Percentiles rank a stretch among this genome's conserved stretches.
Evolutionary conservation across 2,888 invertebrate genomes (phyloP).

Genomic region (Andrena dorsata): DNA sequence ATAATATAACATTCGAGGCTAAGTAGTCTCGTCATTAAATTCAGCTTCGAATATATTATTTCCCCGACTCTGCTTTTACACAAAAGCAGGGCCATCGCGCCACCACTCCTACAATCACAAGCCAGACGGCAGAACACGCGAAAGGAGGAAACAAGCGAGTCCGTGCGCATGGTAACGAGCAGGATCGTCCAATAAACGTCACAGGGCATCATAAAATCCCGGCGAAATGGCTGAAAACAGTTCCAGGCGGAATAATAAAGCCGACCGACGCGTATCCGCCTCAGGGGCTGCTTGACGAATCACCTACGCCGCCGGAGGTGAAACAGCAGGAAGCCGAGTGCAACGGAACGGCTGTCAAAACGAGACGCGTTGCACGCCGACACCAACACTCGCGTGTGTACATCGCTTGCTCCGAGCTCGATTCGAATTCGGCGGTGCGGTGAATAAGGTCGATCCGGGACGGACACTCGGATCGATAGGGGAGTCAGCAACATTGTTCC

Average conservation of each 20-base stretch:
- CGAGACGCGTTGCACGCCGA: conserved; percentile 37
- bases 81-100: neutral
- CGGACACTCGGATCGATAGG: neutral
- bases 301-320: conserved; percentile 54
- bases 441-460: too few relatives aligned
- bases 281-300: conserved; percentile 49
- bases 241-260: conserved; percentile 46
- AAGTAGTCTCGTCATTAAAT: too few relatives aligned
- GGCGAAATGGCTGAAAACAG: neutral
- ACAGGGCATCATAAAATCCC: conserved; percentile 10
- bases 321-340: conserved; percentile 58
- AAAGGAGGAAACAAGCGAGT: neutral
- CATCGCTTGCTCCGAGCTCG: neutral
- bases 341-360: conserved; percentile 53
- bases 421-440: neutral
- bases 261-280: conserved; percentile 39
- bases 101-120: neutral
- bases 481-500: conserved; percentile 21
- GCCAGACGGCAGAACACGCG: neutral
- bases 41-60: too few relatives aligned
- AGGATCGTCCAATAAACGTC: conserved; percentile 7
- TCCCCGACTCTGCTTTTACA: neutral
- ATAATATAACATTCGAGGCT: too few relatives aligned
- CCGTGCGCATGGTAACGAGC: conserved; percentile 17
- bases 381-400: conserved; percentile 28